Base-by-base conservation (phyloP, 2,888 invertebrate species). In the Lasius fuliginosus region DNA sequence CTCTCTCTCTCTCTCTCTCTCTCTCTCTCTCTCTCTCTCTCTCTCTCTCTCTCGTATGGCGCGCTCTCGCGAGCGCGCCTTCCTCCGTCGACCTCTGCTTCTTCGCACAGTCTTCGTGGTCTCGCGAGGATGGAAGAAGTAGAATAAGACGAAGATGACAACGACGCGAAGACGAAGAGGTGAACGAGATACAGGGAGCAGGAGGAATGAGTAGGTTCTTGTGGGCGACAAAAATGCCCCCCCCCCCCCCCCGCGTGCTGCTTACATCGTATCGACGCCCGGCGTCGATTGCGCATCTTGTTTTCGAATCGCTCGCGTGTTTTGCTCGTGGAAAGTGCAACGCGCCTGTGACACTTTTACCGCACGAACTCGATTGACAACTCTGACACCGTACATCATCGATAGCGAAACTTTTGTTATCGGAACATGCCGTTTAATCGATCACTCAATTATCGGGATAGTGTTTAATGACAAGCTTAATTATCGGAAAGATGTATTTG, bases 11-110 rank as follows among this genome's bases (percentile, higher is more conserved):
- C 88, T 88, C 87, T 91, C 86, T 91, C 87, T 89, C 89, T 87
- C 87, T 90, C 88, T 88, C 87, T 91, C 86, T 91, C 87, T 89
- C 89, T 87, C 87, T 90, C 88, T 88, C 87, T 91, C 86, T 91
- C 87, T 90, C 88, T 88, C 87, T 91, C 86, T 91, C 87, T 89
- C 89, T 87, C 87, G 87, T 85, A 76, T 84, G 86, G 64, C 88
- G 84, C 86, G 90, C 88, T 73, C 82, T 42, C 12, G 12, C 23
- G 85, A 82, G 83, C 74, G 83, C 83, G 82, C 65, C 87, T 85
- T 75, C 46, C 58, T 49, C 46, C 83, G 73, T 67, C 83, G 83
- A 71, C 74, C 84, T 83, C 64, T 79, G 69, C 82, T 64, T 60
- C 69, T 42, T 76, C 74, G 85, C 79, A 77, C 49, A 86, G 83